Evolutionary conservation across 2,797 vertebrate species (phyloP).

Genomic region (Spinibarbus caldwelli): DNA sequence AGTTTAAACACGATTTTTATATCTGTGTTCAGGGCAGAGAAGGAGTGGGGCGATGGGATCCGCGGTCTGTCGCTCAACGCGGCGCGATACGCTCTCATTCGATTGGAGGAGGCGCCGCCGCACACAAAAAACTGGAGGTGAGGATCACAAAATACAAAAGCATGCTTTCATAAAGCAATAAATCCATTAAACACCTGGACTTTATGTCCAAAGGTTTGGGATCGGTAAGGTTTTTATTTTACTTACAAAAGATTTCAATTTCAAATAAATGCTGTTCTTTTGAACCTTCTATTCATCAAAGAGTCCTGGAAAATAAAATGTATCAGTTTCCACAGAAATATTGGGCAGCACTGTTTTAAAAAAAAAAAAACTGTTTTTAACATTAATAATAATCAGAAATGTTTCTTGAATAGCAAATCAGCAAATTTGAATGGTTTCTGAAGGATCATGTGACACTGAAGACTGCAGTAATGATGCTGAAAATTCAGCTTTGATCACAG

Average conservation of each 20-base stretch:
- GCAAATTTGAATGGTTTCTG: not conserved
- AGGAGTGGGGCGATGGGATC: slow-evolving; percentile 97
- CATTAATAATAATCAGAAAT: not conserved
- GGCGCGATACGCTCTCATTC: slow-evolving; percentile 91
- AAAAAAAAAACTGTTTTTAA: not conserved
- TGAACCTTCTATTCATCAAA: not conserved
- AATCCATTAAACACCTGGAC: not conserved
- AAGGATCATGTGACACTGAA: not conserved
- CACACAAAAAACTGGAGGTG: slow-evolving; percentile 99
- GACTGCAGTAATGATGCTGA: not conserved
- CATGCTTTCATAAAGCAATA: not conserved
- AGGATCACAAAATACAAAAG: slow-evolving; percentile 11
- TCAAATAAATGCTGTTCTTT: not conserved
- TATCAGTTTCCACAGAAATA: too few relatives aligned
- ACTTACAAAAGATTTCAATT: not conserved
- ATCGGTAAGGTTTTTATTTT: too few relatives aligned
- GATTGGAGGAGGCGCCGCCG: slow-evolving; percentile 89
- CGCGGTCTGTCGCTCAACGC: slow-evolving; percentile 92
- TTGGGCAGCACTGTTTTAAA: too few relatives aligned
- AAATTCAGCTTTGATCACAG: not conserved
- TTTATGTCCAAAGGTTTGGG: not conserved
- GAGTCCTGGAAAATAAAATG: not conserved
- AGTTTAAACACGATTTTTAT: not conserved
- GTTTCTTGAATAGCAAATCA: not conserved
- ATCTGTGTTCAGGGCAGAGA: slow-evolving; percentile 85